phyloP scores from a whole-genome alignment of 1,140 invertebrate species.

The Micrasema longulum region DNA sequence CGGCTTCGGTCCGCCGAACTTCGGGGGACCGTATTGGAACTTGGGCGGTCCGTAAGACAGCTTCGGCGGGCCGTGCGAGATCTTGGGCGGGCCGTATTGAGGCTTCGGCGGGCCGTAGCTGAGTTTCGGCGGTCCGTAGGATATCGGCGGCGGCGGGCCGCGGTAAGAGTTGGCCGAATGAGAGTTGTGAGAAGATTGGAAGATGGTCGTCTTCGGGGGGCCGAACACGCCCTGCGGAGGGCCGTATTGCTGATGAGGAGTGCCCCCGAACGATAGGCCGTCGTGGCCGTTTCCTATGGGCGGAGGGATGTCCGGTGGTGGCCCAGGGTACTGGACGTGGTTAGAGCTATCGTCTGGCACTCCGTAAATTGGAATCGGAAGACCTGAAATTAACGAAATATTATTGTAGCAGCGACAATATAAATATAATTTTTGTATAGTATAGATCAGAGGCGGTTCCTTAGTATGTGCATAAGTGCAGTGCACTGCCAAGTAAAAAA shows the following conservation, averaged over 20 bases:
- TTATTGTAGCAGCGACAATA: neutral
- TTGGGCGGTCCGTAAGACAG: conserved; percentile 64
- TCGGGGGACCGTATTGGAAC: conserved; percentile 61
- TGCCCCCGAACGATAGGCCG: conserved; percentile 54
- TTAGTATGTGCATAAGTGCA: no score
- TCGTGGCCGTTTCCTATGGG: conserved; percentile 42
- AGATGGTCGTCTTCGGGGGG: conserved; percentile 48
- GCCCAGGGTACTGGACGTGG: conserved; percentile 64
- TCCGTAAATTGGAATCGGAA: conserved; percentile 69
- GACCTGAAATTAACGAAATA: conserved; percentile 51
- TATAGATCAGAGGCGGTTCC: no score
- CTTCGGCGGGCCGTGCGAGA: conserved; percentile 60
- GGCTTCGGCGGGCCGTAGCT: conserved; percentile 61
- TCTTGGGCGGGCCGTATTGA: conserved; percentile 63
- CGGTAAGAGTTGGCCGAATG: conserved; percentile 47
- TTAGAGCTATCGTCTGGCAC: conserved; percentile 64
- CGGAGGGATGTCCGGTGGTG: conserved; percentile 64
- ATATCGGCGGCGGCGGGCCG: conserved; percentile 47
- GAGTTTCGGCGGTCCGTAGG: conserved; percentile 49
- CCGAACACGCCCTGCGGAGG: conserved; percentile 54
- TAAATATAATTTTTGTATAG: no score
- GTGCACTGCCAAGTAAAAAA: no score
- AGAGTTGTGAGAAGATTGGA: neutral
- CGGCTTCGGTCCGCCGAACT: conserved; percentile 60
- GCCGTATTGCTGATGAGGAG: conserved; percentile 55